Conservation (phyloP, 2,113 vertebrate species). For the Pluvialis apricaria region DNA sequence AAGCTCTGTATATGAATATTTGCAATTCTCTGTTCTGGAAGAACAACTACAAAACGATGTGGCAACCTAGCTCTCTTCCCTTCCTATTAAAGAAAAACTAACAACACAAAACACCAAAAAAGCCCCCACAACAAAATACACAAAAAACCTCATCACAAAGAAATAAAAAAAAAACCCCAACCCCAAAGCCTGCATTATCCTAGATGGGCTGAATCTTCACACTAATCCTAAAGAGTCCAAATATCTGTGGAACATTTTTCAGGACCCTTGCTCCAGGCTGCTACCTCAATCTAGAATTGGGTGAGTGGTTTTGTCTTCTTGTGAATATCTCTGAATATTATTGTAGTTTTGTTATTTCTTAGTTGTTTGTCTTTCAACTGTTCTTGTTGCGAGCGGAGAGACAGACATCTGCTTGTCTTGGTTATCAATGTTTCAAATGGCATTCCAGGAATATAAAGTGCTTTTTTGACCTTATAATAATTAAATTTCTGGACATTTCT, state of each 20-base stretch:
- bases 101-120: background rate
- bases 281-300: conserved; percentile 7
- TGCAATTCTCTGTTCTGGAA: background rate
- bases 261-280: background rate
- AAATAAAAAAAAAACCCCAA: background rate
- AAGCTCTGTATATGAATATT: background rate
- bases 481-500: background rate
- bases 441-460: background rate
- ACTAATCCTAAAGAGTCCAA: background rate
- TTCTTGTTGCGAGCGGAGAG: background rate
- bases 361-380: conserved; percentile 1
- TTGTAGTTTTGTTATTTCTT: background rate
- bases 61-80: background rate
- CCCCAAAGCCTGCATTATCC: background rate
- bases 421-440: background rate
- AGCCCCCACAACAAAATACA: background rate
- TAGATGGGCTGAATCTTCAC: background rate
- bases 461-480: background rate
- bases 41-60: background rate
- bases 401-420: background rate
- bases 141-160: background rate
- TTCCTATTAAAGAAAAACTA: background rate
- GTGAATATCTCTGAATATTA: background rate
- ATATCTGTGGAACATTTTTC: background rate
- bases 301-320: background rate